A percentile compares a stretch with the other conserved stretches of the same genome.
Evolutionary conservation across 2,113 vertebrate genomes (phyloP).

Genomic region (Ciconia boyciana): DNA sequence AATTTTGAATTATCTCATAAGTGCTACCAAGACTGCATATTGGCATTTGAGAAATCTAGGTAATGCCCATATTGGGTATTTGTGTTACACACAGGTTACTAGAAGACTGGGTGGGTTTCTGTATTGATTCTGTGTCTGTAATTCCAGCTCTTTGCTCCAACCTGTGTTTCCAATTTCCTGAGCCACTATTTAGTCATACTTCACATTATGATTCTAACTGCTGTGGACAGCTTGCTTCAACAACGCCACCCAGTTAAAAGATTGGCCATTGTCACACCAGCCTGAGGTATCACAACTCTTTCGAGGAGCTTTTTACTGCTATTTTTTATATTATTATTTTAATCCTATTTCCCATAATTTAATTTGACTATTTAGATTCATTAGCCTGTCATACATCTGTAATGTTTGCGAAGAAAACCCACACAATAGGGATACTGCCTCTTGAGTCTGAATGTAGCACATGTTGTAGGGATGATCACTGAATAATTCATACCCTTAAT

Average conservation of each 20-base stretch:
- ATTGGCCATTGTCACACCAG: not conserved
- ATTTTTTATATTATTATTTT: not conserved
- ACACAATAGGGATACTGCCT: not conserved
- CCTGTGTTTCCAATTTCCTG: not conserved
- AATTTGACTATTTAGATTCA: not conserved
- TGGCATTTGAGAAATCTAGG: not conserved
- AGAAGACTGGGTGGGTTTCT: not conserved
- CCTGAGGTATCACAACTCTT: not conserved
- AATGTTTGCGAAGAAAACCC: not conserved
- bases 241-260: not conserved
- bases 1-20: not conserved
- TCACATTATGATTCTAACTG: not conserved
- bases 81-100: not conserved
- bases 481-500: slow-evolving; percentile 64
- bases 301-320: not conserved
- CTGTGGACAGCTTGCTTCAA: not conserved
- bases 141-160: not conserved
- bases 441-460: not conserved
- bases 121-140: not conserved
- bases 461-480: slow-evolving; percentile 13
- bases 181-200: not conserved
- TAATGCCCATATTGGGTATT: not conserved
- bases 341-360: not conserved
- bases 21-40: not conserved
- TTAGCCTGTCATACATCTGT: not conserved